These are phyloP conservation scores for Hedya salicella DNA, from an alignment of 2,888 invertebrate genomes.

Conservation along the genomic window DNA sequence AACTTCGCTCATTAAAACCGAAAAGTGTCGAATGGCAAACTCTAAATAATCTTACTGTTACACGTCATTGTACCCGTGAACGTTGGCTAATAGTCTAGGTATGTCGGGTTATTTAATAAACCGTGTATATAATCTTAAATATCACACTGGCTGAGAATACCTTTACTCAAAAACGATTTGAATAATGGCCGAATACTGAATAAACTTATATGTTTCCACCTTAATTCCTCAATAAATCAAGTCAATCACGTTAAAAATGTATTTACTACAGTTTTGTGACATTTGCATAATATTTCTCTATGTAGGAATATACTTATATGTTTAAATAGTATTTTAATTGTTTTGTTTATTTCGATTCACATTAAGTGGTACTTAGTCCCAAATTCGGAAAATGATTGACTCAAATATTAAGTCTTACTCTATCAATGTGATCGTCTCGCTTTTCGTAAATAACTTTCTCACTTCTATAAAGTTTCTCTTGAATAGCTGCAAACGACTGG, in stretches of 20 bases:
- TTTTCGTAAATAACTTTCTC: slow-evolving; percentile 72
- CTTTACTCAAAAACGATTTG: slow-evolving; percentile 28
- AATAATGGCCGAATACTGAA: slow-evolving; percentile 33
- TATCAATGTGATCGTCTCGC: slow-evolving; percentile 64
- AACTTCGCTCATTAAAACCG: too few species aligned
- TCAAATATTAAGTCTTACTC: slow-evolving; percentile 67
- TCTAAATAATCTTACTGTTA: too few species aligned
- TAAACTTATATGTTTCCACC: slow-evolving; percentile 15
- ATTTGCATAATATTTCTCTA: not conserved
- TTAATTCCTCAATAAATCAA: not conserved
- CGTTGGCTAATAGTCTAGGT: too few species aligned
- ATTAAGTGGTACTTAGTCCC: not conserved
- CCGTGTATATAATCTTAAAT: slow-evolving; percentile 26
- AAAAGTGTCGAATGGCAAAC: too few species aligned
- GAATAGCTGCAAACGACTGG: slow-evolving; percentile 85
- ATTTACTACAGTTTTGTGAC: not conserved
- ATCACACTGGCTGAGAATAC: slow-evolving; percentile 38
- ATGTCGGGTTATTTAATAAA: not conserved
- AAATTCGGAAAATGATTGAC: slow-evolving; percentile 7
- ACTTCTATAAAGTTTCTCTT: slow-evolving; percentile 73
- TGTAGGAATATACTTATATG: not conserved
- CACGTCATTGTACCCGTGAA: too few species aligned
- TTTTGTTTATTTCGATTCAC: not conserved
- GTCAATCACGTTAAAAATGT: slow-evolving; percentile 1
- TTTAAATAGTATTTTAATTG: not conserved